These are phyloP conservation scores for Pachyrhynchus sulphureomaculatus DNA, from an alignment of 1,140 invertebrate species.

Conservation along the genomic window DNA sequence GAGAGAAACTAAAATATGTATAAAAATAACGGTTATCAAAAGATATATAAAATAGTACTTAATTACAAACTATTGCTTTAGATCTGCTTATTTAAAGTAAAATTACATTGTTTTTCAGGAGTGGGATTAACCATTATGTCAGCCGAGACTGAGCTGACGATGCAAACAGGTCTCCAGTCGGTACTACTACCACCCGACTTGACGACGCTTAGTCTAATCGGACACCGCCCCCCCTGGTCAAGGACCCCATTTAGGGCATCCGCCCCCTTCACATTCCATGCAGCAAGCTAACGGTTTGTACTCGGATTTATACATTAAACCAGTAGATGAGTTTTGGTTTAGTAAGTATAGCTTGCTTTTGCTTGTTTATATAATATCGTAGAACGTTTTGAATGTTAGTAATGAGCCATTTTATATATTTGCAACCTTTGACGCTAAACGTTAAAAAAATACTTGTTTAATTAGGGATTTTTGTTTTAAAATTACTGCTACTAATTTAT, in stretches of 20 bases:
- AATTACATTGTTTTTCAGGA: constrained; percentile 3
- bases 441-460: too few species aligned
- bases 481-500: too few species aligned
- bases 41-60: too few species aligned
- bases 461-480: too few species aligned
- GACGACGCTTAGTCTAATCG: constrained; percentile 46
- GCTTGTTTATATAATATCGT: too few species aligned
- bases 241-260: constrained; percentile 41
- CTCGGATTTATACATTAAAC: background rate
- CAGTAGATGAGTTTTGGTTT: background rate
- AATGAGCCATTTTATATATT: too few species aligned
- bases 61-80: too few species aligned
- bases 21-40: too few species aligned
- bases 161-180: constrained; percentile 44
- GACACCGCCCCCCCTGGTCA: constrained; percentile 42
- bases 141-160: constrained; percentile 44
- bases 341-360: background rate
- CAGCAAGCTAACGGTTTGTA: constrained; percentile 44
- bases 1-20: too few species aligned
- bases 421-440: background rate
- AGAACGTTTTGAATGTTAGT: too few species aligned
- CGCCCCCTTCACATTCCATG: constrained; percentile 34
- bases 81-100: too few species aligned
- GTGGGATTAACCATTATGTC: constrained; percentile 34
- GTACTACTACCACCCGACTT: constrained; percentile 46